Evolutionary conservation across 1,140 invertebrate species (phyloP), one percentile per base, ranked within the genome.

Genomic region (Steinernema khuongi): DNA sequence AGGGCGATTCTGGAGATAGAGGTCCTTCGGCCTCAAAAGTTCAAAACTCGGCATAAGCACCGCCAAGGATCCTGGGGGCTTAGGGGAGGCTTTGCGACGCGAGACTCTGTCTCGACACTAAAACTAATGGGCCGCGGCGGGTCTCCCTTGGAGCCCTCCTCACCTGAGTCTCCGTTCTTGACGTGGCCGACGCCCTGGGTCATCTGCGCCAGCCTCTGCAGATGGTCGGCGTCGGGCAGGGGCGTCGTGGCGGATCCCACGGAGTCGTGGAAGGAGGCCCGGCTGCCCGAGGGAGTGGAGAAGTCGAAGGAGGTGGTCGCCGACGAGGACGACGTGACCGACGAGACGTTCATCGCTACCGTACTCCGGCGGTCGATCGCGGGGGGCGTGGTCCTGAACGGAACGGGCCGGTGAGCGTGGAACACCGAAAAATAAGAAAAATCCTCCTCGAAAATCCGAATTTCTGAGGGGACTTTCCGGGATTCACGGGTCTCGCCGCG

Each of bases 131-230:
- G n/a, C 26, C 26, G 4, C 19, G 44, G 26, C 19, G 44, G 14
- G n/a, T 14, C 1, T 19, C 44, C 4, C 44, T 4, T 1, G 26
- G 26, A 50, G 26, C 41, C n/a, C 41, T 26, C 50, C 75, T 76
- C 69, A 77, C 75, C 75, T 71, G 74, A 60, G 26, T 60, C 50
- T 14, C 50, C 50, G 29, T 71, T 76, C 75, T 80, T 81, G 14
- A 74, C 73, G 33, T 74, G 68, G 50, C 79, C 79, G 0, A 80
- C 75, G 18, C 75, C 79, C 26, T 80, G 79, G 7, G 79, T 77
- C 79, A 80, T 80, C 32, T 81, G 79, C n/a, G 78, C 75, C 2
- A 80, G 74, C 73, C 76, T 72, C 77, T 80, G 79, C 28, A 80
- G 71, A 70, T 72, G 50, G 69, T 78, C 77, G 71, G 41, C 70